These are phyloP conservation scores for Junco hyemalis DNA, from an alignment of 2,113 vertebrate genomes.

Conservation along the genomic window DNA sequence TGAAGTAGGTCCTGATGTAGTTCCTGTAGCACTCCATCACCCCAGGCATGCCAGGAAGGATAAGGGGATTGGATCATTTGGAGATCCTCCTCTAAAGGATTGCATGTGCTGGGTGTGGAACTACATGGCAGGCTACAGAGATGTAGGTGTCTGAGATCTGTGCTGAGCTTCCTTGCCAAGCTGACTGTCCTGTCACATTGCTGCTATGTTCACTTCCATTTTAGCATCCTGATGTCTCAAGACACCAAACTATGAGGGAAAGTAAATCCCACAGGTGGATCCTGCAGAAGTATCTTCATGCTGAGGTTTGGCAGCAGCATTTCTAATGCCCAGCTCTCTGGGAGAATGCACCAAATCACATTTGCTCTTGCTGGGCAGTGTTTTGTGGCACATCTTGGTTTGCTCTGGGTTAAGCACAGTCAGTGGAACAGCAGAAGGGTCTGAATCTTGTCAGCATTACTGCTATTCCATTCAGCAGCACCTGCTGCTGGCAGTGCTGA, in stretches of 20 bases:
- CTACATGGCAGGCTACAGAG: background rate
- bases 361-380: background rate
- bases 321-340: background rate
- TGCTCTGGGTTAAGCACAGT: background rate
- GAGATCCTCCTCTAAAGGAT: background rate
- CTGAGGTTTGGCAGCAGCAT: background rate
- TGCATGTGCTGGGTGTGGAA: background rate
- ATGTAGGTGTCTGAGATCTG: background rate
- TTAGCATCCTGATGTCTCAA: background rate
- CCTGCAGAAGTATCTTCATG: background rate
- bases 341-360: background rate
- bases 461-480: background rate
- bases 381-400: background rate
- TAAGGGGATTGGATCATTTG: background rate
- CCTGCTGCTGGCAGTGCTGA: background rate
- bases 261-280: background rate
- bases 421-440: background rate
- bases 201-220: background rate
- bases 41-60: background rate
- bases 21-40: background rate
- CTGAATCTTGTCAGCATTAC: background rate
- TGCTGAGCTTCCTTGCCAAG: background rate
- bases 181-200: background rate
- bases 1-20: background rate
- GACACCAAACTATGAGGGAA: background rate